phyloP scores from a whole-genome alignment of 2,888 invertebrate species.

The Liopterus haemorrhoidalis region DNA sequence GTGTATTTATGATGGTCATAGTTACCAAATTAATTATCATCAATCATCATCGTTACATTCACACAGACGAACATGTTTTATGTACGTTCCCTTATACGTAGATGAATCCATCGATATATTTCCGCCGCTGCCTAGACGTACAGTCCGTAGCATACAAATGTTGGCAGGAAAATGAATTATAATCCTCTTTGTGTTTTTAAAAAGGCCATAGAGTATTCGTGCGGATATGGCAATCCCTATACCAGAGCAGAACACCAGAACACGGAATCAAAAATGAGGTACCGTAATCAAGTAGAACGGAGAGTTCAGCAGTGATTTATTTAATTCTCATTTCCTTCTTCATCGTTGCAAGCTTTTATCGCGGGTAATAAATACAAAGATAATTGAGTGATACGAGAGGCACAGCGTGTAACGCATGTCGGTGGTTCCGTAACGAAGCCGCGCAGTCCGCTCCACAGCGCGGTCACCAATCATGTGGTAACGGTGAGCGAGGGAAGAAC shows the following conservation, averaged over 20 bases:
- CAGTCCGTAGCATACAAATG: too few relatives aligned
- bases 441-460: neutral
- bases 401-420: neutral
- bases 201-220: conserved; percentile 6
- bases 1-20: too few relatives aligned
- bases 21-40: too few relatives aligned
- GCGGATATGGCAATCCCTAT: neutral
- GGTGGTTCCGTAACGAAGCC: conserved; percentile 1
- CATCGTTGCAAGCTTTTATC: conserved; percentile 20
- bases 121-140: too few relatives aligned
- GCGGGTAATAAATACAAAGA: conserved; percentile 23
- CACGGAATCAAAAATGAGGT: conserved; percentile 21
- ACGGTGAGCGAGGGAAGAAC: neutral
- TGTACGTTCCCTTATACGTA: too few relatives aligned
- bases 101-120: too few relatives aligned
- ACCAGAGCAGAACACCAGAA: conserved; percentile 12
- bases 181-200: conserved; percentile 16
- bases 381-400: conserved; percentile 22
- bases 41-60: too few relatives aligned
- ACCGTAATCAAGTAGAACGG: conserved; percentile 22
- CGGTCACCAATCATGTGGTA: conserved; percentile 2
- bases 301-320: conserved; percentile 20
- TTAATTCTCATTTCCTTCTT: conserved; percentile 25
- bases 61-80: too few relatives aligned
- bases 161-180: conserved; percentile 15